Conservation (phyloP, 2,797 vertebrate genomes). For the Enteromius treurensis region DNA sequence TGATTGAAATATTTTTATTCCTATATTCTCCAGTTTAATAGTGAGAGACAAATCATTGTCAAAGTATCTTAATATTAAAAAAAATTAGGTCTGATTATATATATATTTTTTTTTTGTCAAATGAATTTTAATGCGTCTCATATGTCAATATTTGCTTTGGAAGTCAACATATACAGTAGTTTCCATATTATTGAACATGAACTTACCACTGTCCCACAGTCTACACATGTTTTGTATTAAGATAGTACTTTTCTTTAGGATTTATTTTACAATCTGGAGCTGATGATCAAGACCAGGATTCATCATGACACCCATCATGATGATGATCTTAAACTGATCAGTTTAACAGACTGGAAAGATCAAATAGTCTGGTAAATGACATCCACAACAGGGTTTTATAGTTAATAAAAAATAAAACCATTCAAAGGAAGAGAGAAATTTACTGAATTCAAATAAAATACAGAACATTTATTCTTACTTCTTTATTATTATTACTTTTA, state of each 20-base stretch:
- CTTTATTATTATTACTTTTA: neutral
- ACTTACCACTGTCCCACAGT: neutral
- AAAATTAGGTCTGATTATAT: neutral
- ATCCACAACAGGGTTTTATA: neutral
- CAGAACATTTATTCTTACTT: neutral
- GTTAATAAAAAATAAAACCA: neutral
- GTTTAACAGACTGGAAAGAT: neutral
- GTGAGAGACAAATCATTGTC: neutral
- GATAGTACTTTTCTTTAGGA: neutral
- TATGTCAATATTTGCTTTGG: neutral
- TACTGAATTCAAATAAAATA: neutral
- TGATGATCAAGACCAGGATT: neutral
- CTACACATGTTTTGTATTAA: neutral
- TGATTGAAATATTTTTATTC: neutral
- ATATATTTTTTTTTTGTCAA: neutral
- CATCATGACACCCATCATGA: neutral
- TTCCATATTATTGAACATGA: neutral
- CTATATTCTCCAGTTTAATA: neutral
- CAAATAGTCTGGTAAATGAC: neutral
- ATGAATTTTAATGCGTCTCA: neutral
- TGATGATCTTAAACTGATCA: slow-evolving; percentile 12
- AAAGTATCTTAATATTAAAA: neutral
- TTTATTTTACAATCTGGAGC: slow-evolving; percentile 10
- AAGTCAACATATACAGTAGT: neutral
- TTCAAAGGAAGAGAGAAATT: neutral